These are phyloP conservation scores for Leptinotarsa undecemlineata DNA, from an alignment of 1,140 invertebrate genomes.

Conservation along the genomic window DNA sequence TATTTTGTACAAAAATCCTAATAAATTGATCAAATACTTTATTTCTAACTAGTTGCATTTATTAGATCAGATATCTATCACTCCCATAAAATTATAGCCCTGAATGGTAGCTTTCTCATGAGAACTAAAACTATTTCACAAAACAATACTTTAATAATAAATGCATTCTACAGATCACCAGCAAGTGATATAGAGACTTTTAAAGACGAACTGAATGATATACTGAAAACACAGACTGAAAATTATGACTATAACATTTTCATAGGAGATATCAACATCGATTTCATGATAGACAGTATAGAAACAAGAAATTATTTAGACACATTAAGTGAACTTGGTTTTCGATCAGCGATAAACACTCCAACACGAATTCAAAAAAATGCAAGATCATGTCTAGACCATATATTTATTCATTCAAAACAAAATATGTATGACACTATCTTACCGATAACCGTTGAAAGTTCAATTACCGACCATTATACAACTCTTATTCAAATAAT, in stretches of 20 bases:
- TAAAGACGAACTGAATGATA: neutral
- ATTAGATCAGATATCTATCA: neutral
- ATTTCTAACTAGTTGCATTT: no score
- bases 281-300: neutral
- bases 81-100: neutral
- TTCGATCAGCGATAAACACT: neutral
- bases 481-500: no score
- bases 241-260: neutral
- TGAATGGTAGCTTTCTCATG: neutral
- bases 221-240: neutral
- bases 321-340: neutral
- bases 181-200: constrained; percentile 2
- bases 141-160: neutral
- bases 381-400: neutral
- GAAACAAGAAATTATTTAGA: neutral
- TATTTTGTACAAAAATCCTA: no score
- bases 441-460: neutral
- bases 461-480: neutral
- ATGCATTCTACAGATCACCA: constrained; percentile 11
- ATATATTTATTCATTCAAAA: neutral
- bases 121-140: neutral
- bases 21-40: no score
- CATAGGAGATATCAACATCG: constrained; percentile 1
- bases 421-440: neutral
- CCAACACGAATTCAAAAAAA: neutral